Base-by-base conservation (phyloP, 2,797 vertebrate species). In the Antrozous pallidus region DNA sequence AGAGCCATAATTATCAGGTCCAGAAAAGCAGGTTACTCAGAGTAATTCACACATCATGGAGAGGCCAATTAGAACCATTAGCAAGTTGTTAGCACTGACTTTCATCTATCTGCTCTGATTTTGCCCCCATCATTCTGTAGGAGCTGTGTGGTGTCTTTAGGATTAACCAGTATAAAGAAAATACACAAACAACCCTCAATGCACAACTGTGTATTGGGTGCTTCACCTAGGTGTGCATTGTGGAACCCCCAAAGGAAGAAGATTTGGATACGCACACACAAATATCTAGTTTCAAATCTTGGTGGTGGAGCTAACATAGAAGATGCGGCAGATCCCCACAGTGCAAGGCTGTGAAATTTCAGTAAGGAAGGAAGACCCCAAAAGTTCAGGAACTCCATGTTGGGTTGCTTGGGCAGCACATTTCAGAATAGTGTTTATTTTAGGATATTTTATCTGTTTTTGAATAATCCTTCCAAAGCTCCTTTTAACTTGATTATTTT, bases 61-160 rank as follows among this genome's bases (percentile, higher is more conserved):
- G 89, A 96, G 90, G 77, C 82, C 82, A 88, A 74, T 95, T 96
- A 91, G 75, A 96, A 88, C 67, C 77, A 87, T 94, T 91, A 95
- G 69, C 79, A 93, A 90, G 79, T 77, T 81, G 58, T 91, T 94
- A 92, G 75, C 54, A 38, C 70, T 65, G 74, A 77, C 88, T 80
- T 83, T 88, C 69, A 95, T 89, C 93, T 80, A 40, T 9, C 81
- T 77, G 31, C 47, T 88, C 86, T 42, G 67, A 70, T 87, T 79
- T 65, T 58, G 36, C 69, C 67, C 26, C 6, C 56, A 45, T 54
- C 56, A 58, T 75, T 88, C 67, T 31, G 73, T 56, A 91, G 51
- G 31, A 73, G 73, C 58, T 22, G 22, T 3, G 17, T 78, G 56
- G 42, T n/a, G 22, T 83, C 26, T 56, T 56, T 33, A 45, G 18